phyloP scores from a whole-genome alignment of 2,888 invertebrate species.

The Eupithecia tripunctaria region DNA sequence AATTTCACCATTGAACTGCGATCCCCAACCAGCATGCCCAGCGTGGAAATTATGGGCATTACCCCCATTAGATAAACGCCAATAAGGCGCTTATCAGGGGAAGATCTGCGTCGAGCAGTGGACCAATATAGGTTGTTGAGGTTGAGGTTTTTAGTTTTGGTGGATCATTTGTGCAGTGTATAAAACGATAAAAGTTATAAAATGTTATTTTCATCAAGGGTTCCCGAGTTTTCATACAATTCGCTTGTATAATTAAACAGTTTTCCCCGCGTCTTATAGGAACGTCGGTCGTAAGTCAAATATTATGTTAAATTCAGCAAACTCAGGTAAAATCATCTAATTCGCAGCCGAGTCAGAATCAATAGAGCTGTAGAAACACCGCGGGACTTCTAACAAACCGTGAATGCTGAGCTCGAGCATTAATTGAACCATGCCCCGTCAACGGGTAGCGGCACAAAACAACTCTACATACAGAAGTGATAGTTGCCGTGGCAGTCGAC shows the following conservation, averaged over 20 bases:
- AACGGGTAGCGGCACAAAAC: neutral
- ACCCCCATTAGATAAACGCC: too few relatives aligned
- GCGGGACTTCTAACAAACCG: conserved; percentile 2
- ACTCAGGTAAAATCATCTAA: neutral
- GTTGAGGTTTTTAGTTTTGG: too few relatives aligned
- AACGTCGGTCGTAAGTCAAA: neutral
- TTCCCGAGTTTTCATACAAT: neutral
- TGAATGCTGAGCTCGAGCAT: neutral
- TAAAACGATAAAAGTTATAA: too few relatives aligned
- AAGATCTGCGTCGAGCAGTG: too few relatives aligned
- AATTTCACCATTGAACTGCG: too few relatives aligned
- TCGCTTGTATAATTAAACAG: neutral
- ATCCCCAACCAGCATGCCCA: too few relatives aligned
- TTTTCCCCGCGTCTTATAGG: neutral
- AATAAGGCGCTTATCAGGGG: too few relatives aligned
- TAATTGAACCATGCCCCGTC: neutral
- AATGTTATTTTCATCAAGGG: neutral
- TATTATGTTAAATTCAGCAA: neutral
- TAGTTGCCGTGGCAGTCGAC: neutral
- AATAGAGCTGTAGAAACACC: neutral
- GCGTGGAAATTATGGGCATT: too few relatives aligned
- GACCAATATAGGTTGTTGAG: too few relatives aligned
- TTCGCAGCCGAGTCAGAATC: neutral
- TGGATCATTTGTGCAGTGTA: too few relatives aligned
- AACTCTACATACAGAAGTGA: neutral